Base-by-base conservation (phyloP, 2,113 vertebrate species). In the Hiodon tergisus region DNA sequence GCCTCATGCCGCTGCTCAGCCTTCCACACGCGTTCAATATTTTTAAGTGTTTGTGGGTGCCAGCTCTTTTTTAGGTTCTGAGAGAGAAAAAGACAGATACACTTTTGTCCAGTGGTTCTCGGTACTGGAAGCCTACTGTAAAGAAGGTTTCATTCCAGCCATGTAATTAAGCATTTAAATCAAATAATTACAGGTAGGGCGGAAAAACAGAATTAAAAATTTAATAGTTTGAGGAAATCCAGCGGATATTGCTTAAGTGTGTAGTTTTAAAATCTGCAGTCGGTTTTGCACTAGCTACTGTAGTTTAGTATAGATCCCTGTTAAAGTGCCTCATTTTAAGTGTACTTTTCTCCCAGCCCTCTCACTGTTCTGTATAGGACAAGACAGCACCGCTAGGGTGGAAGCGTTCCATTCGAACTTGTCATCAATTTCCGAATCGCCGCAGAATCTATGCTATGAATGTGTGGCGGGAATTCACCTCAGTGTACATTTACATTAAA, bases 41-140 rank as follows among this genome's bases (percentile, higher is more conserved):
- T 98, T 81, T 96, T 96, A 81, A 99, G 90, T 5, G 96, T 98
- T 87, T 99, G 97, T 0, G 97, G 97, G 80, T 99, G 97, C 97
- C 97, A 99, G 88, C 97, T 99, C 87, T 99, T 98, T 88, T 98
- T 99, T 85, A 98, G 76, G 81, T 99, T 98, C 96, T 98, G 79
- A 3, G 13, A 62, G 3, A 66, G 68, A 71, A 60, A 54, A 77
- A 47, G 69, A 67, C 7, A 14, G 7, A 69, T 31, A 31, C 31
- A 31, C 31, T 31, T 31, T 31, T 31, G 31, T 31, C 31, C 31
- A 31, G 31, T 31, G 31, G 31, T 31, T 31, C 31, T 31, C 31
- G 2, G 31, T 31, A 31, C 31, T 31, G 2, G 31, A 31, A 31
- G 31, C 31, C 31, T 31, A n/a, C 46, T 4, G n/a, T 67, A 10